phyloP scores from a whole-genome alignment of 1,140 invertebrate species.

The Manduca sexta region DNA sequence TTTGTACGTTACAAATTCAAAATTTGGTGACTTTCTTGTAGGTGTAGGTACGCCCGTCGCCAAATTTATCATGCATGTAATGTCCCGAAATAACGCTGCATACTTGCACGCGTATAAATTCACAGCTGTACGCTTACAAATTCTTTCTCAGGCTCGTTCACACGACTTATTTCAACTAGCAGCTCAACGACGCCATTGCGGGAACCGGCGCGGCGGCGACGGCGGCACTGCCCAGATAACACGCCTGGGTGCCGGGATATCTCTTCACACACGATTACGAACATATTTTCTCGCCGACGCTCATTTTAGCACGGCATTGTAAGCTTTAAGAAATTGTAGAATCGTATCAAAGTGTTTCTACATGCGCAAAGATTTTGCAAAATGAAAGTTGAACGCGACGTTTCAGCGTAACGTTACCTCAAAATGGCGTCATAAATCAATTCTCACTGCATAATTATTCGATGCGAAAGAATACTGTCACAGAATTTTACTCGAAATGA shows the following conservation, averaged over 20 bases:
- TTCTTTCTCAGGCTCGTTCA: neutral
- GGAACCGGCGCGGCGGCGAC: conserved; percentile 1
- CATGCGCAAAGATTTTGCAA: conserved; percentile 1
- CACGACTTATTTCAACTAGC: conserved; percentile 9
- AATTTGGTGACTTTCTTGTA: too few relatives aligned
- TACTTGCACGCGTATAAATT: neutral
- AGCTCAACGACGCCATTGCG: conserved; percentile 22
- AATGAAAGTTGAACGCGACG: neutral
- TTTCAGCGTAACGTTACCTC: conserved; percentile 6
- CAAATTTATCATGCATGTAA: conserved; percentile 1
- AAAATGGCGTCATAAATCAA: neutral
- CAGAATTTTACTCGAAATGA: too few relatives aligned
- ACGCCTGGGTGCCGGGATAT: conserved; percentile 13
- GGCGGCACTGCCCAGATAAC: conserved; percentile 21
- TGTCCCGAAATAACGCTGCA: conserved; percentile 2
- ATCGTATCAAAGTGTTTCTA: too few relatives aligned
- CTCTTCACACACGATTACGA: conserved; percentile 9
- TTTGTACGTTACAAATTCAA: too few relatives aligned
- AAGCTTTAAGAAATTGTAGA: too few relatives aligned
- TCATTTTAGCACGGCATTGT: neutral
- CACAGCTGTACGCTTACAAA: too few relatives aligned
- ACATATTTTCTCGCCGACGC: conserved; percentile 15
- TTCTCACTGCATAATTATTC: too few relatives aligned
- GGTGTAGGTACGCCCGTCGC: too few relatives aligned
- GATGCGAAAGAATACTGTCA: too few relatives aligned